A percentile compares a stretch with the other conserved stretches of the same genome.
phyloP scores from a whole-genome alignment of 2,113 vertebrate species.

The Mesitornis unicolor region DNA sequence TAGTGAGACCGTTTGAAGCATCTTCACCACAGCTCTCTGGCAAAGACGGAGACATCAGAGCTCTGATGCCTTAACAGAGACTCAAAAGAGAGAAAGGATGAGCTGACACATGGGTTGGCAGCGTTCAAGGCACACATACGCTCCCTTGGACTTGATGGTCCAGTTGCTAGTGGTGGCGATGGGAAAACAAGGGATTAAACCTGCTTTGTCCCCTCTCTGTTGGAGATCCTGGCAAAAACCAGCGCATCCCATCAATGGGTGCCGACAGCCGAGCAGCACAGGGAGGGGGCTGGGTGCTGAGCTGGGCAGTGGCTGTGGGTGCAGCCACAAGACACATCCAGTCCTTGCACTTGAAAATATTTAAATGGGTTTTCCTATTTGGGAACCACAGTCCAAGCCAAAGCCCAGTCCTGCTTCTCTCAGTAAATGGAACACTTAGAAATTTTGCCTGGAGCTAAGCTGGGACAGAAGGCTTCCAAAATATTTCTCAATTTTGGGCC shows the following conservation, averaged over 20 bases:
- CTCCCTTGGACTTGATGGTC: not conserved
- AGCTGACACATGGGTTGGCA: not conserved
- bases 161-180: not conserved
- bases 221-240: not conserved
- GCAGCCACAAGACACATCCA: not conserved
- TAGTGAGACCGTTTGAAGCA: not conserved
- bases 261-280: fast-evolving
- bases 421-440: not conserved
- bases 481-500: not conserved
- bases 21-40: not conserved
- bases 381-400: not conserved
- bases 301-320: not conserved
- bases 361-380: not conserved
- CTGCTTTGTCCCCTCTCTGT: not conserved
- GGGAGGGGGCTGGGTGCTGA: not conserved
- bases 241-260: not conserved
- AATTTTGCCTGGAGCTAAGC: not conserved
- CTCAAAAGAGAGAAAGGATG: not conserved
- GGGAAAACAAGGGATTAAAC: not conserved
- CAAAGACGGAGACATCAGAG: not conserved
- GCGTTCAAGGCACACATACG: not conserved
- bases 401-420: not conserved
- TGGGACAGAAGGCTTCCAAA: not conserved
- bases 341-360: not conserved
- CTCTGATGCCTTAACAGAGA: not conserved